These are phyloP conservation scores for Salpingus planirostris DNA, from an alignment of 2,888 invertebrate genomes.

Conservation along the genomic window DNA sequence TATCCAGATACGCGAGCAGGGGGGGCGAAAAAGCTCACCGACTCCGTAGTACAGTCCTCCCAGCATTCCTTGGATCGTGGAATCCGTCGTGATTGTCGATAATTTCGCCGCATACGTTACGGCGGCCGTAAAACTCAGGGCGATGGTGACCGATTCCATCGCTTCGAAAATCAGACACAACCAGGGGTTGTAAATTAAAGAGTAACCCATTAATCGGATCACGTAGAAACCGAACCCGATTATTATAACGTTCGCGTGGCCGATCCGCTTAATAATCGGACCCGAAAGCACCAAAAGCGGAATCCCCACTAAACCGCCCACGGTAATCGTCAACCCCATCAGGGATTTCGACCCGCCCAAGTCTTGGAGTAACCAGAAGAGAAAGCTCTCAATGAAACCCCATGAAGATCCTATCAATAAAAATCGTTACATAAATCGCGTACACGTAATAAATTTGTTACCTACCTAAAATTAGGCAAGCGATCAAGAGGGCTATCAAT, in stretches of 20 bases:
- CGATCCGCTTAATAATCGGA: slow-evolving; percentile 61
- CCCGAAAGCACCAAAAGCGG: slow-evolving; percentile 69
- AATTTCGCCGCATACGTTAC: slow-evolving; percentile 69
- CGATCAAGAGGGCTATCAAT: slow-evolving; percentile 61
- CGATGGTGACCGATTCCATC: slow-evolving; percentile 67
- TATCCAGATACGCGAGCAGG: background rate
- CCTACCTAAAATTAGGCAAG: slow-evolving; percentile 61
- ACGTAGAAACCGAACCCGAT: slow-evolving; percentile 71
- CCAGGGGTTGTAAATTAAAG: slow-evolving; percentile 68
- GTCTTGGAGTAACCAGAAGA: slow-evolving; percentile 73
- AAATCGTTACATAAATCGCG: too few relatives aligned
- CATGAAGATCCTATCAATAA: slow-evolving; percentile 75
- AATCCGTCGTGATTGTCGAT: slow-evolving; percentile 64
- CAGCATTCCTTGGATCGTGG: slow-evolving; percentile 65
- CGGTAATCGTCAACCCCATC: slow-evolving; percentile 74
- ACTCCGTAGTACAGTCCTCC: slow-evolving; percentile 76
- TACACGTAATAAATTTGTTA: too few relatives aligned
- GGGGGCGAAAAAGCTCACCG: slow-evolving; percentile 42
- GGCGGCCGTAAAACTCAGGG: slow-evolving; percentile 66
- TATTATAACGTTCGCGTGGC: slow-evolving; percentile 69
- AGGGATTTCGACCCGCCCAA: slow-evolving; percentile 64
- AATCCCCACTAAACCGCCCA: slow-evolving; percentile 66
- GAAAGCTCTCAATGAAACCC: slow-evolving; percentile 75
- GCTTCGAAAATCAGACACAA: slow-evolving; percentile 66
- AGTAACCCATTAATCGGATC: slow-evolving; percentile 63